A percentile compares a stretch with the other conserved stretches of the same genome.
Conservation (phyloP, 2,888 invertebrate species). For the Drosophila dives region DNA sequence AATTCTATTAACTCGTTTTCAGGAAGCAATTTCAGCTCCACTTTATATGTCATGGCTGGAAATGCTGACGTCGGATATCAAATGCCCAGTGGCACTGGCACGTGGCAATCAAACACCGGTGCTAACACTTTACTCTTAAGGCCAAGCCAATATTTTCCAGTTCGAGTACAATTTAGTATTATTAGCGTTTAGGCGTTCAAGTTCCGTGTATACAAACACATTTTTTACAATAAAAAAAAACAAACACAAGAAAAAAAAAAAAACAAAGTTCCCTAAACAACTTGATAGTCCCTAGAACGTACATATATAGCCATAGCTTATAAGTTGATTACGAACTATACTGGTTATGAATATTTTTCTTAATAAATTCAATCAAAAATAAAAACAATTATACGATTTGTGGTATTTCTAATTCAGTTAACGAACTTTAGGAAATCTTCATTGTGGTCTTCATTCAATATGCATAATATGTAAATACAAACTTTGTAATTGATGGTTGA, state of each 20-base stretch:
- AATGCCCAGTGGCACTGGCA: constrained; percentile 92
- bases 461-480: constrained; percentile 19
- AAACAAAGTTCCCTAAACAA: constrained; percentile 14
- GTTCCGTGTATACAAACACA: constrained; percentile 46
- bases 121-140: constrained; percentile 94
- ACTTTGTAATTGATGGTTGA: constrained; percentile 9
- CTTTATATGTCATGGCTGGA: constrained; percentile 99
- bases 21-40: constrained; percentile 94
- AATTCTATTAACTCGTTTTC: constrained; percentile 33
- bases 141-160: constrained; percentile 58
- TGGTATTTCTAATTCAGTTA: constrained; percentile 34
- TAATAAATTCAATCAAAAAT: constrained; percentile 45
- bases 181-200: constrained; percentile 75
- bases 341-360: constrained; percentile 45
- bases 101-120: constrained; percentile 95
- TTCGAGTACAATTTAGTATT: constrained; percentile 80
- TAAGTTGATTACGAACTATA: constrained; percentile 61
- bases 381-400: constrained; percentile 41
- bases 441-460: constrained; percentile 48
- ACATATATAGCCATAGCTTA: constrained; percentile 50
- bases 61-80: constrained; percentile 93
- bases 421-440: constrained; percentile 43
- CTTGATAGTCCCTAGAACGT: constrained; percentile 64
- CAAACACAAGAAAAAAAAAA: background rate
- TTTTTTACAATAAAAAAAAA: constrained; percentile 34